Conservation (phyloP, 2,888 invertebrate genomes). For the Hirtodrosophila alboralis region DNA sequence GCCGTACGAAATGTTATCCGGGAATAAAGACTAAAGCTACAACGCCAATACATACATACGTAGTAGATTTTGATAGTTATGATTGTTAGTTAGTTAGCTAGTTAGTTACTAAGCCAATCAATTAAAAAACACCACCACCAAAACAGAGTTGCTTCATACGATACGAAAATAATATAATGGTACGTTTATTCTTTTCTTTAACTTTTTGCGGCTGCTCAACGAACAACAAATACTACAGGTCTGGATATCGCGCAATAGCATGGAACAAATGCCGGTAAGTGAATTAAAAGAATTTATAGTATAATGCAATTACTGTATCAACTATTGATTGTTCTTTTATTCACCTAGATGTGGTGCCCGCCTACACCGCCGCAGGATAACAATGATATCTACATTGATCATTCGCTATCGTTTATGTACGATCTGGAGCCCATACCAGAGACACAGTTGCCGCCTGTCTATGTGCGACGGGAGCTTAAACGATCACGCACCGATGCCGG, state of each 20-base stretch:
- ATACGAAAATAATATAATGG: slow-evolving; percentile 80
- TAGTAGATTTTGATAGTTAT: slow-evolving; percentile 14
- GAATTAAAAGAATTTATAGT: neutral
- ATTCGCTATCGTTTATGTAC: slow-evolving; percentile 93
- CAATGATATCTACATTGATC: slow-evolving; percentile 95
- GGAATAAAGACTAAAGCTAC: slow-evolving; percentile 63
- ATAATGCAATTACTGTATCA: neutral
- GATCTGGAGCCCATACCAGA: slow-evolving; percentile 91
- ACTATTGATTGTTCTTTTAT: slow-evolving; percentile 3
- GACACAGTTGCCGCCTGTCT: slow-evolving; percentile 91
- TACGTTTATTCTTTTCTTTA: slow-evolving; percentile 77
- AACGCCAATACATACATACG: slow-evolving; percentile 48
- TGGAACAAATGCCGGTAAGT: slow-evolving; percentile 93
- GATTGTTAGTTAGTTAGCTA: slow-evolving; percentile 19
- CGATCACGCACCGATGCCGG: slow-evolving; percentile 88
- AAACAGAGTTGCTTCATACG: slow-evolving; percentile 81
- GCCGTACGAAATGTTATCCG: slow-evolving; percentile 64
- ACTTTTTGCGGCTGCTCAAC: slow-evolving; percentile 56
- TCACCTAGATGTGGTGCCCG: slow-evolving; percentile 95
- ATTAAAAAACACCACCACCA: slow-evolving; percentile 75
- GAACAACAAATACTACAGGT: slow-evolving; percentile 85
- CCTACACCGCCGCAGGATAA: slow-evolving; percentile 98
- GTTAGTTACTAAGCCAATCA: slow-evolving; percentile 83
- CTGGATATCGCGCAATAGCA: slow-evolving; percentile 90
- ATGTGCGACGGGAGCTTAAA: slow-evolving; percentile 91